A percentile compares a stretch with the other conserved stretches of the same genome.
These are phyloP conservation scores for Laspeyria flexula DNA, from an alignment of 2,888 invertebrate species.

Conservation along the genomic window DNA sequence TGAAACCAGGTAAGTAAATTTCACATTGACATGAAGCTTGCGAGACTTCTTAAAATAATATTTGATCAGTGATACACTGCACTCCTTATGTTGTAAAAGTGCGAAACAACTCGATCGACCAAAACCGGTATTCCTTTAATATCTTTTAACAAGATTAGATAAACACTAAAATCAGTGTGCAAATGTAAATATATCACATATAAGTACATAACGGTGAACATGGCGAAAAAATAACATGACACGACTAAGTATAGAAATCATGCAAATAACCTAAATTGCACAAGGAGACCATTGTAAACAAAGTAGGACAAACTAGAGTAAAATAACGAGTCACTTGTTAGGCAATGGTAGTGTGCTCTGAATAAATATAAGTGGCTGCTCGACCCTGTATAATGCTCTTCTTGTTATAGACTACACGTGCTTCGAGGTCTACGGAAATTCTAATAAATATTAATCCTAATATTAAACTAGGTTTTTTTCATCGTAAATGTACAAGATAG, in stretches of 20 bases:
- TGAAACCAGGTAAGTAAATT: too few species aligned
- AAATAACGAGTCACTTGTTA: constrained; percentile 71
- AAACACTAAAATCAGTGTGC: not conserved
- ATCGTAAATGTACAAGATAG: constrained; percentile 10
- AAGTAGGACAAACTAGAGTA: constrained; percentile 66
- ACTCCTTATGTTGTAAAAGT: too few species aligned
- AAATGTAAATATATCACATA: not conserved
- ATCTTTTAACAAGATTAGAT: not conserved
- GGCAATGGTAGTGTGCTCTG: constrained; percentile 66
- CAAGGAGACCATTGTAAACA: constrained; percentile 57
- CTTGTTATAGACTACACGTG: constrained; percentile 64
- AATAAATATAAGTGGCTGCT: constrained; percentile 62
- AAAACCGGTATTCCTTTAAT: not conserved
- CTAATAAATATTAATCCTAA: constrained; percentile 32
- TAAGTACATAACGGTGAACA: not conserved
- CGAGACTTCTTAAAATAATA: too few species aligned
- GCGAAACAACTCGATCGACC: not conserved
- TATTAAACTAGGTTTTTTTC: constrained; percentile 7
- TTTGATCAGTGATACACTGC: too few species aligned
- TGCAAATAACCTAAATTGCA: constrained; percentile 46
- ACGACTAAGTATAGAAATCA: constrained; percentile 27
- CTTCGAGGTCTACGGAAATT: constrained; percentile 36
- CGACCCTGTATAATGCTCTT: constrained; percentile 56
- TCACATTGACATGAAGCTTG: too few species aligned
- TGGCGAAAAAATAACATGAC: constrained; percentile 13